phyloP scores from a whole-genome alignment of 2,888 invertebrate genomes.

The Oscheius sp. region DNA sequence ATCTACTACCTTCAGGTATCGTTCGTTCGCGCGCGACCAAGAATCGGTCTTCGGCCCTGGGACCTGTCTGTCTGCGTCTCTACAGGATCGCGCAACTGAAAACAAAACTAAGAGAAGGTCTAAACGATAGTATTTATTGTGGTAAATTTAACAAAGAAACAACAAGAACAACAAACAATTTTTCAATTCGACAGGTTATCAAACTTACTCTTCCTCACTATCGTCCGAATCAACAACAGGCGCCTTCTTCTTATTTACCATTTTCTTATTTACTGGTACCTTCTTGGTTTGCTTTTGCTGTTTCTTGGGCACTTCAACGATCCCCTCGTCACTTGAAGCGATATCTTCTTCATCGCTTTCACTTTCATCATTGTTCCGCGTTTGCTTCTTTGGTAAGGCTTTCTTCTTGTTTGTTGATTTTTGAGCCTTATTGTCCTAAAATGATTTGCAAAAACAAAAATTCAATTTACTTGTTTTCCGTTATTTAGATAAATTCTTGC shows the following conservation, averaged over 20 bases:
- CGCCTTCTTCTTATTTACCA: background rate
- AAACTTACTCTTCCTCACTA: conserved; percentile 26
- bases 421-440: background rate
- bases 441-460: background rate
- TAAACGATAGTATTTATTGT: background rate
- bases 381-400: background rate
- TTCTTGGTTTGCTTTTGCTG: conserved; percentile 31
- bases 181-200: background rate
- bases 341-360: conserved; percentile 50
- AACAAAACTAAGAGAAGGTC: background rate
- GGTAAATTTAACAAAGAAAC: conserved; percentile 5
- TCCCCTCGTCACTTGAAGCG: conserved; percentile 52
- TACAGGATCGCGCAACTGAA: background rate
- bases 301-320: conserved; percentile 49
- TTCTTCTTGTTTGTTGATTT: background rate
- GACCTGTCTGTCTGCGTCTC: conserved; percentile 16
- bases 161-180: conserved; percentile 12
- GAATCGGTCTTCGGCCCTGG: conserved; percentile 14
- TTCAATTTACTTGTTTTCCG: too few species aligned
- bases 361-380: conserved; percentile 35
- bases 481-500: conserved; percentile 27
- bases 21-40: background rate
- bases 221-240: conserved; percentile 21
- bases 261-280: background rate
- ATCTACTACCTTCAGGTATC: background rate